Percentiles rank a stretch among this genome's conserved stretches.
Evolutionary conservation across 2,888 invertebrate species (phyloP).

Genomic region (Beris chalybata): DNA sequence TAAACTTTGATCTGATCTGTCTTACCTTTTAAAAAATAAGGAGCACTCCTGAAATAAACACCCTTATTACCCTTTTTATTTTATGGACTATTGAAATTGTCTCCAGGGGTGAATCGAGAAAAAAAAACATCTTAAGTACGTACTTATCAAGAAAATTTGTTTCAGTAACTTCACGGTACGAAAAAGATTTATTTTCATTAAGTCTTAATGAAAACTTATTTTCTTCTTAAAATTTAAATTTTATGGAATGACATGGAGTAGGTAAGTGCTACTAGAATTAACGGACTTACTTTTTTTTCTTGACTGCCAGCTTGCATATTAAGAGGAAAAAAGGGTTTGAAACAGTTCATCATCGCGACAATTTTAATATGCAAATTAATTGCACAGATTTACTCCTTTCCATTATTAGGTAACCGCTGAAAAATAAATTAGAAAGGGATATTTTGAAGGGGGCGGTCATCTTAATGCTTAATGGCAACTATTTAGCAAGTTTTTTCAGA

Average conservation of each 20-base stretch:
- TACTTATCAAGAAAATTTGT: constrained; percentile 29
- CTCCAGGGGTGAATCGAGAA: constrained; percentile 9
- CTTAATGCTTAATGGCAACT: too few relatives aligned
- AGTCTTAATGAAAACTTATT: constrained; percentile 28
- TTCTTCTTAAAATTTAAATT: constrained; percentile 30
- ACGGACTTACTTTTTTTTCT: neutral
- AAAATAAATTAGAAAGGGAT: too few relatives aligned
- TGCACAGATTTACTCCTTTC: constrained; percentile 17
- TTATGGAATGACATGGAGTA: constrained; percentile 10
- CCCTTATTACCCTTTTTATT: constrained; percentile 9
- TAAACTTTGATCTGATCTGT: too few relatives aligned
- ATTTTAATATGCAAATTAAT: constrained; percentile 33
- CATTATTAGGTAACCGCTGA: too few relatives aligned
- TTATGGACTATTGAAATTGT: constrained; percentile 21
- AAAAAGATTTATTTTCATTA: constrained; percentile 32
- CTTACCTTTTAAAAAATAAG: too few relatives aligned
- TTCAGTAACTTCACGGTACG: constrained; percentile 27
- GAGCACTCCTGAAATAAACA: too few relatives aligned
- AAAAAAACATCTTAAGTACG: constrained; percentile 18
- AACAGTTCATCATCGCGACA: constrained; percentile 14
- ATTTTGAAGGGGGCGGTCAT: too few relatives aligned
- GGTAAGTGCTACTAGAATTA: neutral
- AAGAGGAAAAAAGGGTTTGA: neutral
- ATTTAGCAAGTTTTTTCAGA: too few relatives aligned
- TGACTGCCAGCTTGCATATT: neutral